Percentiles rank a stretch among this genome's conserved stretches.
These are phyloP conservation scores for Sycon ciliatum DNA, from an alignment of 37 sponge, comb jelly and placozoan species.

Conservation along the genomic window DNA sequence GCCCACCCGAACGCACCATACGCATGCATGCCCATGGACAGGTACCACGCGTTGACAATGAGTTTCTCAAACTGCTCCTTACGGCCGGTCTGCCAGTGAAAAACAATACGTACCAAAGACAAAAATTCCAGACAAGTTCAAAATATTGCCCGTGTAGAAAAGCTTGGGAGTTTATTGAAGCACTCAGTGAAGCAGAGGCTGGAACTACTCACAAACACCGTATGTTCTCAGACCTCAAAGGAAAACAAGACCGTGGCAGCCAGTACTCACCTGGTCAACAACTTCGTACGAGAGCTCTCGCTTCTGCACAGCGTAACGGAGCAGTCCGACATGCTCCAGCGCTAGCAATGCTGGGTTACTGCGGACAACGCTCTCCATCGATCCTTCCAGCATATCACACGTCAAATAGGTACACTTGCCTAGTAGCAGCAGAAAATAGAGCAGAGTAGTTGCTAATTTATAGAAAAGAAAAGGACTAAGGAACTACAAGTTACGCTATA, in stretches of 20 bases:
- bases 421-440: too few species aligned
- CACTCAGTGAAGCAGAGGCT: neutral
- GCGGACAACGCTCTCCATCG: conserved; percentile 50
- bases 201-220: neutral
- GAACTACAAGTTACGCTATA: too few species aligned
- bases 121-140: neutral
- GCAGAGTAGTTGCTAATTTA: too few species aligned
- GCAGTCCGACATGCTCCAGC: conserved; percentile 27
- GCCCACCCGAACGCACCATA: too few species aligned
- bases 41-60: too few species aligned
- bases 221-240: too few species aligned
- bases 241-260: too few species aligned
- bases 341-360: conserved; percentile 42
- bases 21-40: too few species aligned
- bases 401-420: conserved; percentile 47
- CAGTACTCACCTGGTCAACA: conserved; percentile 41
- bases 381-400: conserved; percentile 69
- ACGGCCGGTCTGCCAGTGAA: conserved; percentile 32
- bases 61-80: conserved; percentile 66
- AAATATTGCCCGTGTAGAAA: neutral
- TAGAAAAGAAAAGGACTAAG: too few species aligned
- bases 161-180: neutral
- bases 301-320: conserved; percentile 17
- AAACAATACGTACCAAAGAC: neutral
- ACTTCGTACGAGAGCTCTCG: conserved; percentile 52